Conservation (phyloP, 1,140 invertebrate genomes). For the Lysiphlebus fabarum region DNA sequence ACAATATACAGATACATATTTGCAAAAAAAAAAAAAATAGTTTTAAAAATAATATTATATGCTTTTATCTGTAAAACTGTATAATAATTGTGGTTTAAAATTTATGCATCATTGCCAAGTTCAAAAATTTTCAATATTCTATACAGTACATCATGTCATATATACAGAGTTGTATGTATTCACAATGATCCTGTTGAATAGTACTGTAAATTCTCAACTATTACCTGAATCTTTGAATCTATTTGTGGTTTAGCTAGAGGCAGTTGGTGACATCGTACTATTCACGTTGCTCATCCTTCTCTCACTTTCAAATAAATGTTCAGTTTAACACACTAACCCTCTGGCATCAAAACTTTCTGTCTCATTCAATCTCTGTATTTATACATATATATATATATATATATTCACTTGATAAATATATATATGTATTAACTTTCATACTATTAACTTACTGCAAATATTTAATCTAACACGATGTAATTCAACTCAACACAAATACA, state of each 20-base stretch:
- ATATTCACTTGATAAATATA: no score
- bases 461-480: no score
- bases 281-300: constrained; percentile 26
- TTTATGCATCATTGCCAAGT: constrained; percentile 26
- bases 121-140: constrained; percentile 12
- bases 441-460: no score
- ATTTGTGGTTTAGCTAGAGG: constrained; percentile 30
- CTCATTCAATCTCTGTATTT: no score
- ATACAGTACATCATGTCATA: neutral
- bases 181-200: constrained; percentile 20
- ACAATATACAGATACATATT: no score
- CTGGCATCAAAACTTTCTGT: no score
- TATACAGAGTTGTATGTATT: neutral
- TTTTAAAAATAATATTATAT: no score
- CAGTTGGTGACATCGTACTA: constrained; percentile 43
- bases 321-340: neutral
- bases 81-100: constrained; percentile 2
- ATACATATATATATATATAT: no score
- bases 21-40: no score
- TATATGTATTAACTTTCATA: no score
- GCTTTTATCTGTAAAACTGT: neutral
- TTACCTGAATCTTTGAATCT: constrained; percentile 32
- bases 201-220: constrained; percentile 25
- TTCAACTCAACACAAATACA: no score
- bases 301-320: constrained; percentile 12